A percentile compares a stretch with the other conserved stretches of the same genome.
Evolutionary conservation across 2,113 vertebrate genomes (phyloP).

Genomic region (Peromyscus leucopus): DNA sequence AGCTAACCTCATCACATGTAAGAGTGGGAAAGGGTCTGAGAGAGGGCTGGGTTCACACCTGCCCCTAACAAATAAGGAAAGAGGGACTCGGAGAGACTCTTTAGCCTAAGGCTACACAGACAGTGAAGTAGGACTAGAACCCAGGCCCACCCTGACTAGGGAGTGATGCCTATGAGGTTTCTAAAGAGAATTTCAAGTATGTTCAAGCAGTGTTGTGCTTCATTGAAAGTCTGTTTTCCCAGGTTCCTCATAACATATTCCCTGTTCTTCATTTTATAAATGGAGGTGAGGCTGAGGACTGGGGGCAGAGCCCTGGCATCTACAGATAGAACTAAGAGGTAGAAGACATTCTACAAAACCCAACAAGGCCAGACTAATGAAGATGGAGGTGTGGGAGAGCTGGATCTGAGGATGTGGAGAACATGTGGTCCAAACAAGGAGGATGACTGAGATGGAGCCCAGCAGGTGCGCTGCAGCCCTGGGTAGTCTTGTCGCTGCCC

Average conservation of each 20-base stretch:
- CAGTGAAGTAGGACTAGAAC: neutral
- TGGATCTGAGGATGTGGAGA: neutral
- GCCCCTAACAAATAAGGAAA: neutral
- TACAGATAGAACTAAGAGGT: neutral
- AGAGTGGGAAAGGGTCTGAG: neutral
- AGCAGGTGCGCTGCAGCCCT: too few species aligned
- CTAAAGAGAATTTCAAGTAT: neutral
- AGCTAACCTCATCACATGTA: neutral
- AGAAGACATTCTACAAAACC: neutral
- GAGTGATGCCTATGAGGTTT: neutral
- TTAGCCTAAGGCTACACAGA: neutral
- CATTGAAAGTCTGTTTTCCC: neutral
- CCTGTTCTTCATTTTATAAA: neutral
- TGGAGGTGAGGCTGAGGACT: neutral
- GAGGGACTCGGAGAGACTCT: neutral
- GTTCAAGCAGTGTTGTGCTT: neutral
- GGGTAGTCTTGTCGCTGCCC: neutral
- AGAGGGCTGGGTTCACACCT: neutral
- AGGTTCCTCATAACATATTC: neutral
- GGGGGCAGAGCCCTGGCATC: neutral
- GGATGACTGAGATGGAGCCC: neutral
- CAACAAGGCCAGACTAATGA: neutral
- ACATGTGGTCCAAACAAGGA: fast-evolving
- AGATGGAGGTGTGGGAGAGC: neutral
- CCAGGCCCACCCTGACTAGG: neutral